A percentile compares a stretch with the other conserved stretches of the same genome.
phyloP scores from a whole-genome alignment of 2,797 vertebrate species.

The Sebastes taczanowskii region DNA sequence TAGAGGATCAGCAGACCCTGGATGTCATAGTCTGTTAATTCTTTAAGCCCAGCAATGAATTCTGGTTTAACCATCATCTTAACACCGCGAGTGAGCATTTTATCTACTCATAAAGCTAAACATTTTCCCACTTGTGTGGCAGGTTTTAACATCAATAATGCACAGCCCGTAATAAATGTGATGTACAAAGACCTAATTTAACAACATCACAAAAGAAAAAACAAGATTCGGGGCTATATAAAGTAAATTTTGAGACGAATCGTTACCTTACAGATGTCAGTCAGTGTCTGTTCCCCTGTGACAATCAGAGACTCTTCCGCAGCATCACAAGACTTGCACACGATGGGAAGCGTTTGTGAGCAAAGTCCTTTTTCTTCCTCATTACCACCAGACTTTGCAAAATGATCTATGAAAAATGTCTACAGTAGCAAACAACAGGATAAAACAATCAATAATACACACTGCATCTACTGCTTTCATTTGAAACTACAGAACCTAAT shows the following conservation, averaged over 20 bases:
- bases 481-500: neutral
- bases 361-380: constrained; percentile 82
- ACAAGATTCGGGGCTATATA: neutral
- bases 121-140: neutral
- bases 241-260: neutral
- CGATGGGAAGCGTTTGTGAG: constrained; percentile 31
- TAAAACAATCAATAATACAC: neutral
- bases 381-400: constrained; percentile 40
- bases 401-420: constrained; percentile 26
- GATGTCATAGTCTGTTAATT: neutral
- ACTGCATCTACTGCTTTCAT: neutral
- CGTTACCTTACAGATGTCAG: constrained; percentile 69
- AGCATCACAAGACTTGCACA: constrained; percentile 74
- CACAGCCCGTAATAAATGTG: neutral
- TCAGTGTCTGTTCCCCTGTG: constrained; percentile 39
- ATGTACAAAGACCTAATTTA: neutral
- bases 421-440: neutral
- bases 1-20: neutral
- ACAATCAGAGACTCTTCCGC: constrained; percentile 27
- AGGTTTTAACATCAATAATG: neutral
- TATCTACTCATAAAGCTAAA: neutral
- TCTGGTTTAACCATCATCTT: neutral
- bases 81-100: neutral
- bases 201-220: neutral
- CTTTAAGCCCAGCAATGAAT: neutral